Base-by-base conservation (phyloP, 2,113 vertebrate species). In the Oreochromis niloticus region DNA sequence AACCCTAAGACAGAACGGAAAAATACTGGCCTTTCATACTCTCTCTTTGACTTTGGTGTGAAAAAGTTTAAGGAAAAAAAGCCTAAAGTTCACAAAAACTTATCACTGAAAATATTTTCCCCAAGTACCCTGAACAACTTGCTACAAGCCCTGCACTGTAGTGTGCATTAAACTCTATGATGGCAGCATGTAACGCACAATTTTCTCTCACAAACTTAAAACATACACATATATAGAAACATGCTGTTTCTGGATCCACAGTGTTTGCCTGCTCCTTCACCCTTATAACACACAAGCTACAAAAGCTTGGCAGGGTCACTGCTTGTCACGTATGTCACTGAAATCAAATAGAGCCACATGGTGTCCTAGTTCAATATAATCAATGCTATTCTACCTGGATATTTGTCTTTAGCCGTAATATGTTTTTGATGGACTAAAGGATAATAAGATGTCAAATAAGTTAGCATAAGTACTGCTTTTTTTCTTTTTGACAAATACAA, bases 1-100 rank as follows among this genome's bases (percentile, higher is more conserved):
- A 78, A 88, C 50, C 13, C 41, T 78, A 55, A 85, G 86, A 92
- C 87, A 88, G 85, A 90, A 86, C 13, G 32, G 88, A 81, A 89
- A 92, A 88, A 91, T 84, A 82, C 54, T 80, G 52, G 7, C 71
- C 6, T 48, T 63, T 48, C 3, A 48, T 48, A 17, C 43, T 19
- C 43, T 5, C 16, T 50, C 43, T 75, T 75, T n/a, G 41, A 19
- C 46, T 78, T 50, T 78, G 43, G 24, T 50, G 71, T 78, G 71
- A 78, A 78, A 78, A 8, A 1, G 6, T 78, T 50, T 19, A 32
- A 75, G 41, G 68, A 50, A 50, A 32, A 10, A 78, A 50, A 46
- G 13, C 13, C 14, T 10, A 48, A 50, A 12, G 43, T 50, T 78
- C 6, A 32, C 43, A 50, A 17, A 50, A 78, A 78, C 14, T 7